phyloP scores from a whole-genome alignment of 2,113 vertebrate species.

The Archilochus colubris region DNA sequence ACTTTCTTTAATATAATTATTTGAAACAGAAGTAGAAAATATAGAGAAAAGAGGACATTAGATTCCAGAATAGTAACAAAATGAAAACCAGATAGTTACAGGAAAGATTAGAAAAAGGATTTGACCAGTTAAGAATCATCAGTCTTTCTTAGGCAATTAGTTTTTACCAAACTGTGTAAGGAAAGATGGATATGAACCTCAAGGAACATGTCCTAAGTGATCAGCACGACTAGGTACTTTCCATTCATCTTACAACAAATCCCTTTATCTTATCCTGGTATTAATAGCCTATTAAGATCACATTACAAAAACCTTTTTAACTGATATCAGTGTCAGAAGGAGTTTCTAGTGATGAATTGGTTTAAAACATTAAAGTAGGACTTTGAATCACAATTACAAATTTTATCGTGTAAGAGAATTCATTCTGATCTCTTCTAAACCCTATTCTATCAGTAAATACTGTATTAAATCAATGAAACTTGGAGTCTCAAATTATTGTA shows the following conservation, averaged over 20 bases:
- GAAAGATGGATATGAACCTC: background rate
- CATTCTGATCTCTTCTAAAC: constrained; percentile 26
- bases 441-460: background rate
- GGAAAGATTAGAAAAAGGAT: background rate
- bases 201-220: background rate
- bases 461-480: constrained; percentile 14
- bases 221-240: background rate
- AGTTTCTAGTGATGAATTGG: constrained; percentile 46
- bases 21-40: background rate
- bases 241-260: constrained; percentile 33
- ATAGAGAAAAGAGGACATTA: background rate
- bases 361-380: constrained; percentile 46
- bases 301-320: constrained; percentile 44
- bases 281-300: constrained; percentile 63
- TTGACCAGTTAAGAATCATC: background rate
- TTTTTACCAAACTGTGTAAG: background rate
- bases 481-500: background rate
- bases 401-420: background rate
- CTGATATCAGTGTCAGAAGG: background rate
- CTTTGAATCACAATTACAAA: background rate
- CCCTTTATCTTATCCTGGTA: constrained; percentile 42
- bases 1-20: background rate
- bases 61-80: background rate
- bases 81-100: background rate
- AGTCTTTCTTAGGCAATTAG: background rate